Evolutionary conservation across 2,797 vertebrate species (phyloP), one percentile per base, ranked within the genome.

Genomic region (Rhynchonycteris naso): DNA sequence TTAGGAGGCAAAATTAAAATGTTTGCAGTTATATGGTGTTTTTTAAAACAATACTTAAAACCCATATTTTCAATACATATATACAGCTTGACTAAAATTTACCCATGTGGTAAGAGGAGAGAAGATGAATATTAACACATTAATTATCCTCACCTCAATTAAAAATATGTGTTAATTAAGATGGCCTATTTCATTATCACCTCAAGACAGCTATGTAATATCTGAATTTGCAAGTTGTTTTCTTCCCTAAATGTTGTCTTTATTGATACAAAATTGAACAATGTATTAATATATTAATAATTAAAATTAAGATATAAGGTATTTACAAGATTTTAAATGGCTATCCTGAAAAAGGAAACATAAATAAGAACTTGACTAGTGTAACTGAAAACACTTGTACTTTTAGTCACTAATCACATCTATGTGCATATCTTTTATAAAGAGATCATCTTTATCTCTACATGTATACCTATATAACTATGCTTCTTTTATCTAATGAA

Each of bases 141-240:
- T 43, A 43, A 88, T 96, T 92, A 86, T 81, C 47, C n/a, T 72
- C 33, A 52, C 22, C 21, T 24, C 2, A 69, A 22, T 92, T 82
- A 90, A 82, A 90, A 78, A 87, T 10, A 8, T 16, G 84, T 72
- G 21, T 84, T 90, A 95, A 88, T 91, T 90, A 93, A 65, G 26
- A 30, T 74, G 65, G 22, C 7, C 56, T 72, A 50, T 91, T 72
- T 94, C 58, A 96, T 95, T 94, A 91, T 68, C 56, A 96, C 52
- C 43, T 50, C 13, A 65, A 94, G 76, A 94, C 7, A 93, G 24
- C 54, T 26, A 71, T 79, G 38, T 50, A 66, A 69, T 78, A 86
- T 68, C 18, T 92, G 26, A 88, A 93, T 81, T 81, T 94, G 79
- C n/a, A 95, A 43, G 3, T 58, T 76, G 10, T 19, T 91, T 18